Evolutionary conservation across 1,140 invertebrate species (phyloP), one percentile per base, ranked within the genome.

Genomic region (Pinna nobilis): DNA sequence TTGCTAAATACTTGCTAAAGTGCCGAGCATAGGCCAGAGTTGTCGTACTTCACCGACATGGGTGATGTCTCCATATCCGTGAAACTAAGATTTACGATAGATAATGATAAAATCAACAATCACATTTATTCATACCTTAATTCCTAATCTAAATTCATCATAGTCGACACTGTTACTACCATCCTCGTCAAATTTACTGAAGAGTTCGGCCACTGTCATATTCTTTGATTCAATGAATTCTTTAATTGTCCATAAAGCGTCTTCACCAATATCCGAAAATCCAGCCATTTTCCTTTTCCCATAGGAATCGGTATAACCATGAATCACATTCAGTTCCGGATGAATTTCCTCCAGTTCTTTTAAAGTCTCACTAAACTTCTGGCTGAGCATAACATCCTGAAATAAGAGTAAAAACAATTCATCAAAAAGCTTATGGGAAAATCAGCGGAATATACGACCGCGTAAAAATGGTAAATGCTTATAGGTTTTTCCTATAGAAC

Each of bases 121-220:
- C 18, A 23, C 0, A 33, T 41, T 25, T 6, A 28, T 25, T 57
- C 68, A 69, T 60, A 84, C 86, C 76, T 83, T 83, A 13, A 88
- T 60, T 7, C 86, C 86, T 76, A 84, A 78, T 37, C 76, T 74
- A 60, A 88, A 87, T 66, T 88, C 85, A 11, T 82, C 82, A 59
- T 82, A 77, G 25, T 82, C 83, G 18, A 88, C 80, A 41, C 81
- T 84, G 75, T 82, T 85, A 50, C 84, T 86, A 25, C 82, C 79
- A 39, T 88, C 86, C 9, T 78, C 73, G 66, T 87, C 85, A 55
- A 88, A 82, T 50, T 78, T 72, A 11, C 67, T 71, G 53, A 88
- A 88, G 20, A 88, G 74, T 41, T 86, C 83, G 18, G 85, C 79
- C 1, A 87, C 59, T 20, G 81, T 80, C 9, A 87, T 78, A 41